Evolutionary conservation across 2,888 invertebrate genomes (phyloP).

Genomic region (Troilus luridus): DNA sequence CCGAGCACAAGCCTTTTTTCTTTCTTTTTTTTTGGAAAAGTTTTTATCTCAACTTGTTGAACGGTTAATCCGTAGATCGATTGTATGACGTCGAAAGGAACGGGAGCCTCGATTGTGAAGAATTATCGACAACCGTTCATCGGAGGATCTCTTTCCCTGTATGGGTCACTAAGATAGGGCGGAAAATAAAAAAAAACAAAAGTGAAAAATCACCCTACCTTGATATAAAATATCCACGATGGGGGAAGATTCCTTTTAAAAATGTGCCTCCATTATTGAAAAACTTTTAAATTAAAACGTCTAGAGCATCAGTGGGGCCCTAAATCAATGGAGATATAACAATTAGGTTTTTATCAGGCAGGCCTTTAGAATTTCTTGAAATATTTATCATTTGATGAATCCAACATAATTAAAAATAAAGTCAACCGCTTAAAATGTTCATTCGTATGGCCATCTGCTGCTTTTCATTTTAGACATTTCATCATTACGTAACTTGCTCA

Average conservation of each 20-base stretch:
- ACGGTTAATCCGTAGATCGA: neutral
- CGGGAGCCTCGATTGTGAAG: neutral
- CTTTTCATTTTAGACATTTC: no score
- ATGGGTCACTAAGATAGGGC: neutral
- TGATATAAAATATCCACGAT: neutral
- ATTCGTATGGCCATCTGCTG: no score
- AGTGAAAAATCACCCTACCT: neutral
- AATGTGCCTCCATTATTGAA: neutral
- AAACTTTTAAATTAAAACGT: constrained; percentile 29
- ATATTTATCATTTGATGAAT: neutral
- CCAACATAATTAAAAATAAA: neutral
- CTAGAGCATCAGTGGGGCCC: neutral
- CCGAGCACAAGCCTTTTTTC: no score
- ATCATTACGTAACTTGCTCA: no score
- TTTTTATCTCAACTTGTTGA: neutral
- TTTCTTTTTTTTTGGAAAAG: rapidly evolving
- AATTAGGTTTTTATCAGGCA: neutral
- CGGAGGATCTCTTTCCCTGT: neutral
- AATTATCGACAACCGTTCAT: neutral
- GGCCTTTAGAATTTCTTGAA: neutral
- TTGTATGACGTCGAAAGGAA: neutral
- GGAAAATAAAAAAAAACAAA: neutral
- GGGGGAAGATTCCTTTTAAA: neutral
- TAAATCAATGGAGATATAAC: neutral
- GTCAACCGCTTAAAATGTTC: neutral